phyloP scores from a whole-genome alignment of 1,140 invertebrate species.

The Papilio polytes region DNA sequence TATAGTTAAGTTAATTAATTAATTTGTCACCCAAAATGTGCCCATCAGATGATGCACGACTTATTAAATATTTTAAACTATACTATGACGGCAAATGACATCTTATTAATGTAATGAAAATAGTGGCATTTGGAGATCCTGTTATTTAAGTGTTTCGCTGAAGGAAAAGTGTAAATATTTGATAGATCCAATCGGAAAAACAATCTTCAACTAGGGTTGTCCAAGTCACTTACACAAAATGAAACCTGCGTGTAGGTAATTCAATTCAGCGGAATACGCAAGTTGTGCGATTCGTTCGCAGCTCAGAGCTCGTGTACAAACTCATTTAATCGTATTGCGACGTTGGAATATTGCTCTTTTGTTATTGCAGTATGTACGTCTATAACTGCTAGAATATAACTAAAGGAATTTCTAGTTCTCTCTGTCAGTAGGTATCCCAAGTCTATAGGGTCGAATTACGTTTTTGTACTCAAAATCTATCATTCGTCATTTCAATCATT shows the following conservation, averaged over 20 bases:
- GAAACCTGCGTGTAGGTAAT: slow-evolving; percentile 24
- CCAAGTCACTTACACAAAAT: slow-evolving; percentile 4
- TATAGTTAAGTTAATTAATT: too few relatives aligned
- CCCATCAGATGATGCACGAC: too few relatives aligned
- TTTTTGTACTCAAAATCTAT: too few relatives aligned
- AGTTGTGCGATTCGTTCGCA: slow-evolving; percentile 11
- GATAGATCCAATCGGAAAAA: background rate
- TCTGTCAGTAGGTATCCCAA: background rate
- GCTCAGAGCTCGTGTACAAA: slow-evolving; percentile 43
- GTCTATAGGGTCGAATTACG: too few relatives aligned
- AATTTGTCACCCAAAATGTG: too few relatives aligned
- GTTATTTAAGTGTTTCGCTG: background rate
- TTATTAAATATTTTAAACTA: too few relatives aligned
- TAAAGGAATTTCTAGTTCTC: background rate
- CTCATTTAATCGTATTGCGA: slow-evolving; percentile 42
- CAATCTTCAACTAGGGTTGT: background rate
- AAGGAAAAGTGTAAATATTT: slow-evolving; percentile 15
- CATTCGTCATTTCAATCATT: too few relatives aligned
- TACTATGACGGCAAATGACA: too few relatives aligned
- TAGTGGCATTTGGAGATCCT: too few relatives aligned
- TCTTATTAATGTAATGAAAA: too few relatives aligned
- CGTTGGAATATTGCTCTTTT: slow-evolving; percentile 35
- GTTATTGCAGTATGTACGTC: slow-evolving; percentile 1
- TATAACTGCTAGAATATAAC: background rate
- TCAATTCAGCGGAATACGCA: slow-evolving; percentile 16